Evolutionary conservation across 2,888 invertebrate species (phyloP).

Genomic region (Hipparchia sbordonii): DNA sequence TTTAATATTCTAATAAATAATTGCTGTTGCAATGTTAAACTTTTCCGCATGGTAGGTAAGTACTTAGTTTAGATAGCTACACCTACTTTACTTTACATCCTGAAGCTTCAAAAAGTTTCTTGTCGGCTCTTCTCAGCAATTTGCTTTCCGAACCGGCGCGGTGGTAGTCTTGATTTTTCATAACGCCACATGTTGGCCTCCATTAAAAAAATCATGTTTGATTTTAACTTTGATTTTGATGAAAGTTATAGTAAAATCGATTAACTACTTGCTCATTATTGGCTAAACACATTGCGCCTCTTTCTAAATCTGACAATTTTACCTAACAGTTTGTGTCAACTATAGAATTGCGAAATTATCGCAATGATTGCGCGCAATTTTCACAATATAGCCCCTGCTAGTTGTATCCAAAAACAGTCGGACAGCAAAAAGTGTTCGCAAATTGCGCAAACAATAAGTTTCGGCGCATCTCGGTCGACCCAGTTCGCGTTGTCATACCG

Average conservation of each 20-base stretch:
- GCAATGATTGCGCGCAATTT: conserved; percentile 8
- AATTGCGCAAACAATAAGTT: conserved; percentile 67
- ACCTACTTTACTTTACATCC: no score
- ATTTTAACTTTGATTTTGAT: background rate
- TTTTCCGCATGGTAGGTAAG: no score
- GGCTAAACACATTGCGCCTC: background rate
- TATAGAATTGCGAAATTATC: conserved; percentile 6
- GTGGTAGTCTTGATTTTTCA: no score
- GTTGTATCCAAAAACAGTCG: conserved; percentile 1
- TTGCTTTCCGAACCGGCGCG: no score
- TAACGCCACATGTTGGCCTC: no score
- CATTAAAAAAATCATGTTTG: no score
- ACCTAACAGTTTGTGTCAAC: conserved; percentile 9
- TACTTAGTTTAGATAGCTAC: no score
- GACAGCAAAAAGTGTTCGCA: conserved; percentile 27
- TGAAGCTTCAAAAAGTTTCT: no score
- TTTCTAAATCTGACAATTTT: background rate
- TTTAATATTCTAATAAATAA: no score
- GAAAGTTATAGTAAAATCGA: background rate
- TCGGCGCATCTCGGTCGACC: conserved; percentile 72
- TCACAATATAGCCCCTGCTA: conserved; percentile 4
- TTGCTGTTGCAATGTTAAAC: no score
- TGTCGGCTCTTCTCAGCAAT: no score
- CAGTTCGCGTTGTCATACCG: conserved; percentile 60
- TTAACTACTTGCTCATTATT: background rate